These are phyloP conservation scores for Phoxinus dragarum DNA, from an alignment of 2,797 vertebrate species.

Conservation along the genomic window DNA sequence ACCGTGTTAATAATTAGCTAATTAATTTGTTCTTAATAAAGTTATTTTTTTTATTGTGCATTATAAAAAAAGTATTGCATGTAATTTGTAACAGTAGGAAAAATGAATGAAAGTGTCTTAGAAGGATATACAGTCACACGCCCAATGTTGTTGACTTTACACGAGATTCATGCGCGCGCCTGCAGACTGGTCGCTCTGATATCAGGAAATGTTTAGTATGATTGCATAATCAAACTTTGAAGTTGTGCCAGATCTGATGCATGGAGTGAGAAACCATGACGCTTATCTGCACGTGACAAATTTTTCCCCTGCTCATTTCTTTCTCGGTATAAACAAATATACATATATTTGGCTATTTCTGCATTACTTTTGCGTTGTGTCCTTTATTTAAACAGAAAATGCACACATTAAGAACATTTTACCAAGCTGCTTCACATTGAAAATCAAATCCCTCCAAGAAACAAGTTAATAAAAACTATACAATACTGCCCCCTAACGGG, in stretches of 20 bases:
- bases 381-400: background rate
- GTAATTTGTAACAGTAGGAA: background rate
- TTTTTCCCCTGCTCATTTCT: background rate
- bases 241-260: conserved; percentile 36
- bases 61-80: background rate
- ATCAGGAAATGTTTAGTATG: conserved; percentile 60
- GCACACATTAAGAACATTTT: background rate
- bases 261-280: background rate
- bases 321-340: background rate
- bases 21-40: no score
- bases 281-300: background rate
- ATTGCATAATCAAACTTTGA: conserved; percentile 72
- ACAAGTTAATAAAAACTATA: conserved; percentile 62
- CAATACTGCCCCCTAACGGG: conserved; percentile 76
- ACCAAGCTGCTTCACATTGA: background rate
- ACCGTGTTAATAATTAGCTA: background rate
- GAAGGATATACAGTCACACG: background rate
- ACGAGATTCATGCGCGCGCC: background rate
- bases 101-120: background rate
- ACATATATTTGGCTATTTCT: background rate
- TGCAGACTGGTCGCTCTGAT: background rate
- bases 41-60: background rate
- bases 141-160: background rate
- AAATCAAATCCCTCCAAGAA: conserved; percentile 62
- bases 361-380: background rate